These are phyloP conservation scores for Ornithoptera alexandrae DNA, from an alignment of 2,888 invertebrate species.

Conservation along the genomic window DNA sequence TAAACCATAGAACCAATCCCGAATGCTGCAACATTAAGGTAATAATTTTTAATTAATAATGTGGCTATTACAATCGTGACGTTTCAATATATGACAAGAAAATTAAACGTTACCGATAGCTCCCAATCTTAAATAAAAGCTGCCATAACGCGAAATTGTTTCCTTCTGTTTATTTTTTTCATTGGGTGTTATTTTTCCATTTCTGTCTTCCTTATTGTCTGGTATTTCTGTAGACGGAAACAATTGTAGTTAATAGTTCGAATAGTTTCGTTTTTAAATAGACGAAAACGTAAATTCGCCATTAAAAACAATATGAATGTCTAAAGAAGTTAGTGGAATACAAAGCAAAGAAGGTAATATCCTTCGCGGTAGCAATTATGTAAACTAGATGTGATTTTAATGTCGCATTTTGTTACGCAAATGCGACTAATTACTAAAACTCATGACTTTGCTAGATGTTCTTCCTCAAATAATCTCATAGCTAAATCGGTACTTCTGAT, in stretches of 20 bases:
- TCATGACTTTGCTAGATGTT: slow-evolving; percentile 37
- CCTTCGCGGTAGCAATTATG: slow-evolving; percentile 73
- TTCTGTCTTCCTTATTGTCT: slow-evolving; percentile 61
- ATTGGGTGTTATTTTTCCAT: slow-evolving; percentile 54
- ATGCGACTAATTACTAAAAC: slow-evolving; percentile 67
- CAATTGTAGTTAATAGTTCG: slow-evolving; percentile 22
- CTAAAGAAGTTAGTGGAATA: slow-evolving; percentile 65
- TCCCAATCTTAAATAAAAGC: slow-evolving; percentile 91
- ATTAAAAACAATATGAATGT: slow-evolving; percentile 58
- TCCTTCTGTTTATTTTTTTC: slow-evolving; percentile 65
- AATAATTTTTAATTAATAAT: background rate
- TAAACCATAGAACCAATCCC: slow-evolving; percentile 86
- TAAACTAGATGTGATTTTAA: slow-evolving; percentile 78
- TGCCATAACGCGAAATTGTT: slow-evolving; percentile 84
- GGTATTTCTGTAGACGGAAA: slow-evolving; percentile 44
- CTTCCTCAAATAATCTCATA: slow-evolving; percentile 22
- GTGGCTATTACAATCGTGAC: background rate
- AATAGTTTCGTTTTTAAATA: slow-evolving; percentile 37
- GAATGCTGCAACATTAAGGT: slow-evolving; percentile 52
- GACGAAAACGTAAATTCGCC: slow-evolving; percentile 40
- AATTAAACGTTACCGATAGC: slow-evolving; percentile 82
- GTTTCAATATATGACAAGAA: background rate
- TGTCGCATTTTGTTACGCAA: slow-evolving; percentile 77
- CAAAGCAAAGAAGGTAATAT: slow-evolving; percentile 69
- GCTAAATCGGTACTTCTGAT: slow-evolving; percentile 11